Evolutionary conservation across 2,888 invertebrate species (phyloP).

Genomic region (Ceraclea dissimilis): DNA sequence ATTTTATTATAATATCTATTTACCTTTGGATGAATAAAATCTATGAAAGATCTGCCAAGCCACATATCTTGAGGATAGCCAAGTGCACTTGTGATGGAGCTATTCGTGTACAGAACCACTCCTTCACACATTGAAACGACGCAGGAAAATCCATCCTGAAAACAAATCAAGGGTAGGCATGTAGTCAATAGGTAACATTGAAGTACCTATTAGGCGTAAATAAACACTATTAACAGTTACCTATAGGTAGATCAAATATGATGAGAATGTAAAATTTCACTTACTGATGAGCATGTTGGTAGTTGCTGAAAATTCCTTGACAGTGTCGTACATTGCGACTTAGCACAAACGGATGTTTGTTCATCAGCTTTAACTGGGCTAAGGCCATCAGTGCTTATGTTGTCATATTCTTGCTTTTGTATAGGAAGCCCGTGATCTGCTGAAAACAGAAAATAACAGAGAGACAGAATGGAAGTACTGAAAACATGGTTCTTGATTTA

Average conservation of each 20-base stretch:
- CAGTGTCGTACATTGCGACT: neutral
- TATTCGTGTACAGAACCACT: constrained; percentile 67
- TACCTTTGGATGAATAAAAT: constrained; percentile 75
- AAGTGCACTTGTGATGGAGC: constrained; percentile 58
- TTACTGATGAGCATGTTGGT: neutral
- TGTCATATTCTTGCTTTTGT: neutral
- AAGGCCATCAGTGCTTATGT: neutral
- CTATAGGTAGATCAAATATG: too few relatives aligned
- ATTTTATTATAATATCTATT: too few relatives aligned
- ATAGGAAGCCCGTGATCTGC: neutral
- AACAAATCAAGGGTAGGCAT: neutral
- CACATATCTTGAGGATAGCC: constrained; percentile 80
- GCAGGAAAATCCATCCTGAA: constrained; percentile 67
- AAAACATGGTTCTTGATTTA: too few relatives aligned
- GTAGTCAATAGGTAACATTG: neutral
- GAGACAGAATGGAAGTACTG: neutral
- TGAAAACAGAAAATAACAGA: neutral
- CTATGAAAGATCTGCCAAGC: constrained; percentile 78
- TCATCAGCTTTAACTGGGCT: neutral
- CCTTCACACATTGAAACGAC: constrained; percentile 81
- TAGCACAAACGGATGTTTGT: neutral
- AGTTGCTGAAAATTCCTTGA: neutral
- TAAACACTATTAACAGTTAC: too few relatives aligned
- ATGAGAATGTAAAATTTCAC: neutral
- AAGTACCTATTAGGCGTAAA: neutral